phyloP scores from a whole-genome alignment of 1,140 invertebrate genomes.

The Theocolax elegans region DNA sequence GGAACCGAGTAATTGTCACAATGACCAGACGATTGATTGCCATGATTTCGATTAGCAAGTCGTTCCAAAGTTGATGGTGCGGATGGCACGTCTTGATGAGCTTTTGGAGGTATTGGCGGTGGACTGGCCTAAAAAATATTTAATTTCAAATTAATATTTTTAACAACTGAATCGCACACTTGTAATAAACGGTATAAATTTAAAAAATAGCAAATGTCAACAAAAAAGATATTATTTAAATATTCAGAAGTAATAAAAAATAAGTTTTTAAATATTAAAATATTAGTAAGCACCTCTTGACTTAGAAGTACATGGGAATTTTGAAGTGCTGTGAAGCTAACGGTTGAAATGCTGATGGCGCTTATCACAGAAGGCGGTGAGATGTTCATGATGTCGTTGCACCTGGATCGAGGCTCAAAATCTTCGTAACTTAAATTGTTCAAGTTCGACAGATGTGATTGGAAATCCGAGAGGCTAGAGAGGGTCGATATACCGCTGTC shows the following conservation, averaged over 20 bases:
- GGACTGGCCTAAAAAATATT: conserved; percentile 61
- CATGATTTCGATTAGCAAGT: conserved; percentile 52
- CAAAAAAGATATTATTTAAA: no score
- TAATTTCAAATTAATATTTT: conserved; percentile 24
- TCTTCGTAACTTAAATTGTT: conserved; percentile 72
- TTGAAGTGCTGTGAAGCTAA: conserved; percentile 61
- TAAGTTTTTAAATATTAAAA: no score
- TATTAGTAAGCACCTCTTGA: no score
- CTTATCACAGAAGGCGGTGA: conserved; percentile 64
- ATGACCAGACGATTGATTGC: conserved; percentile 52
- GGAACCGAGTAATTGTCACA: conserved; percentile 70
- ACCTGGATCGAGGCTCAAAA: conserved; percentile 66
- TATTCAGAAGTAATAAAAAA: no score
- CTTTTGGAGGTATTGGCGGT: conserved; percentile 72
- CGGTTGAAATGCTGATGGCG: conserved; percentile 57
- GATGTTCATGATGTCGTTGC: conserved; percentile 65
- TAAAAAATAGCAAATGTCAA: no score
- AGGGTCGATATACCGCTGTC: conserved; percentile 70
- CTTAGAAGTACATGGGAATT: conserved; percentile 60
- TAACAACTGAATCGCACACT: no score
- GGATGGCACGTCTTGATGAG: conserved; percentile 62
- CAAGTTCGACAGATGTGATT: conserved; percentile 68
- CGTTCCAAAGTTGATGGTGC: conserved; percentile 62
- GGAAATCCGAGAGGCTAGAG: conserved; percentile 64
- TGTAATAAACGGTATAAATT: no score